A percentile compares a stretch with the other conserved stretches of the same genome.
phyloP scores from a whole-genome alignment of 1,140 invertebrate species.

The Aphelinus atriplicis region DNA sequence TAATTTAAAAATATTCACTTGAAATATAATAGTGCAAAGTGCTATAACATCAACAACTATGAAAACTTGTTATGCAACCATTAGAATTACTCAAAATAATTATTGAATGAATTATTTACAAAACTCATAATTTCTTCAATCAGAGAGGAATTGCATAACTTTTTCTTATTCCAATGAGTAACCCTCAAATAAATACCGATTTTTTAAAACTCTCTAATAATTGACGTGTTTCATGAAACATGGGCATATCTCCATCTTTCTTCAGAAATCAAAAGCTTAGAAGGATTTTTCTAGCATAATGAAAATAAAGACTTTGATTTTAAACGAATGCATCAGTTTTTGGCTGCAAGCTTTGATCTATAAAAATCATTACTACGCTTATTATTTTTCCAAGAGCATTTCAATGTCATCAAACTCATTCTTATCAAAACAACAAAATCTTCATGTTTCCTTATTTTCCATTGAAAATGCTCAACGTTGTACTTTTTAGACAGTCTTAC shows the following conservation, averaged over 20 bases:
- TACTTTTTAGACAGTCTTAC: conserved; percentile 39
- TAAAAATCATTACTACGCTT: conserved; percentile 7
- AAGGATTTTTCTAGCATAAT: neutral
- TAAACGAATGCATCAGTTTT: neutral
- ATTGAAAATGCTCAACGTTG: conserved; percentile 35
- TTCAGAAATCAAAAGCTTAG: conserved; percentile 11
- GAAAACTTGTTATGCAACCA: conserved; percentile 22
- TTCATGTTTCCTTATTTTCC: conserved; percentile 10
- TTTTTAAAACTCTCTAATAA: conserved; percentile 31
- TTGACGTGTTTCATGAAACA: conserved; percentile 25
- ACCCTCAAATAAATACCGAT: conserved; percentile 24
- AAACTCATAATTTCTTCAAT: conserved; percentile 12
- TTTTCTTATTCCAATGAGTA: conserved; percentile 8
- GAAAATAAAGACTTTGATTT: conserved; percentile 1
- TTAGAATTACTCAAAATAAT: conserved; percentile 34
- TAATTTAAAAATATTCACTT: conserved; percentile 12
- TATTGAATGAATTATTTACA: neutral
- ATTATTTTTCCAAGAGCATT: conserved; percentile 6
- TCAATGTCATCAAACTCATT: neutral
- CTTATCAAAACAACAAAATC: conserved; percentile 16
- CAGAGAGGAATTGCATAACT: conserved; percentile 5
- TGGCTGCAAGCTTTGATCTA: conserved; percentile 10
- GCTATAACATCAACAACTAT: conserved; percentile 19
- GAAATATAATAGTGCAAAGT: conserved; percentile 22
- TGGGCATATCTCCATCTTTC: conserved; percentile 3